Conservation (phyloP, 2,888 invertebrate species). For the Sminthurides aquaticus region DNA sequence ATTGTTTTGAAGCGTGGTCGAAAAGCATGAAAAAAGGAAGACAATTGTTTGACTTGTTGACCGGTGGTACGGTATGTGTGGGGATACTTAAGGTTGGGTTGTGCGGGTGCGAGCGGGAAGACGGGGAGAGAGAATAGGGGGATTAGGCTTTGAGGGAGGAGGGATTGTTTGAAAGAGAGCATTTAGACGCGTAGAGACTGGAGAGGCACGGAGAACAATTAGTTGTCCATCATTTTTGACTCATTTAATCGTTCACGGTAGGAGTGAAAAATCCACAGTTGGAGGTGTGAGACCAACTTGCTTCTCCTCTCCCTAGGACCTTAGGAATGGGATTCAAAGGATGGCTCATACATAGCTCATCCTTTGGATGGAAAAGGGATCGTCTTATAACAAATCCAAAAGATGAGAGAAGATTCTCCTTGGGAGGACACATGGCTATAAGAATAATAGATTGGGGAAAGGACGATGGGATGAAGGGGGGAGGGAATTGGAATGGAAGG, state of each 20-base stretch:
- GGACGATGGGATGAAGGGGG: too few relatives aligned
- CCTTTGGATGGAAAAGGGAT: too few relatives aligned
- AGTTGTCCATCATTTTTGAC: slow-evolving; percentile 22
- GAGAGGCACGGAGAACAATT: neutral
- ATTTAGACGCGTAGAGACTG: neutral
- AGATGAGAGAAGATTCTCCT: too few relatives aligned
- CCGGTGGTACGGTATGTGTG: neutral
- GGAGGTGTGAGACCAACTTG: slow-evolving; percentile 17
- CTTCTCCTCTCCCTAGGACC: too few relatives aligned
- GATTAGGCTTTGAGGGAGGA: too few relatives aligned
- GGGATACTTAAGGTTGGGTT: neutral
- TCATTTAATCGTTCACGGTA: slow-evolving; percentile 22
- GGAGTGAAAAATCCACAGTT: slow-evolving; percentile 26
- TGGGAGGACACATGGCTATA: too few relatives aligned
- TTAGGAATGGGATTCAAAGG: too few relatives aligned
- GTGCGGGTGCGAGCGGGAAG: neutral
- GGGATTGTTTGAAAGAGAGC: neutral
- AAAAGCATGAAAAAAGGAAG: slow-evolving; percentile 1
- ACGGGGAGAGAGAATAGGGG: neutral
- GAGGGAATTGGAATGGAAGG: too few relatives aligned
- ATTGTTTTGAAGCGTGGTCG: slow-evolving; percentile 1
- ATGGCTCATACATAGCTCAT: too few relatives aligned
- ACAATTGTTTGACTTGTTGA: slow-evolving; percentile 4
- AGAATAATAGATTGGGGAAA: too few relatives aligned
- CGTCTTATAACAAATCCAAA: too few relatives aligned